Percentiles rank a stretch among this genome's conserved stretches.
Conservation (phyloP, 2,888 invertebrate species). For the Stratiomys singularior region DNA sequence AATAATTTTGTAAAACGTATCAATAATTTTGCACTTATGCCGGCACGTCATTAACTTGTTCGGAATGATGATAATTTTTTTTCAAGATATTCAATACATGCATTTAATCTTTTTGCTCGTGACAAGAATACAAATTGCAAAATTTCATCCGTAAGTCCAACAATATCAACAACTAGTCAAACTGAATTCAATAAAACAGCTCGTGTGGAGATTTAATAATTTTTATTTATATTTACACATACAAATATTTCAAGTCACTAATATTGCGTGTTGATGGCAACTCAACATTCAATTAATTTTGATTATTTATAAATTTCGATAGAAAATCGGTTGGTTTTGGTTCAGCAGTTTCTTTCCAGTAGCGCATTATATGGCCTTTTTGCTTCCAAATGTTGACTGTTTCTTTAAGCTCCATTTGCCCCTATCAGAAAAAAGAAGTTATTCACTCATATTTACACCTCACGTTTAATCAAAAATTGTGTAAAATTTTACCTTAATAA, state of each 20-base stretch:
- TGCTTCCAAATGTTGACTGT: conserved; percentile 89
- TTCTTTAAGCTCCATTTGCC: conserved; percentile 95
- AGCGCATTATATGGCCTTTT: conserved; percentile 86
- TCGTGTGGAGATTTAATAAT: background rate
- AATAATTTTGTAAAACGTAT: too few relatives aligned
- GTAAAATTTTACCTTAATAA: conserved; percentile 84
- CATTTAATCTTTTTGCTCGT: too few relatives aligned
- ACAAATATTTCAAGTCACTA: conserved; percentile 29
- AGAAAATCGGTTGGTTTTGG: conserved; percentile 91
- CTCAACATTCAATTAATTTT: conserved; percentile 45
- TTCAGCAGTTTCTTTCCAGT: conserved; percentile 85
- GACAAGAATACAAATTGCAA: too few relatives aligned
- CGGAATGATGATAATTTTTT: too few relatives aligned
- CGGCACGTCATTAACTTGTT: too few relatives aligned
- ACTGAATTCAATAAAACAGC: too few relatives aligned
- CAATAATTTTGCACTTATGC: too few relatives aligned
- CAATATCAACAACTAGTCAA: too few relatives aligned
- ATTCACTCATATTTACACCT: too few relatives aligned
- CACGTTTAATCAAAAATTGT: too few relatives aligned
- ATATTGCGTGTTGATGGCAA: background rate
- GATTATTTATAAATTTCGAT: conserved; percentile 84
- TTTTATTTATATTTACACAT: conserved; percentile 40
- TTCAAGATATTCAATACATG: too few relatives aligned
- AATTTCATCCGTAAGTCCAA: too few relatives aligned
- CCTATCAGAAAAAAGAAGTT: conserved; percentile 69